Percentiles rank a stretch among this genome's conserved stretches.
phyloP scores from a whole-genome alignment of 2,797 vertebrate species.

The Nyctalus aviator region DNA sequence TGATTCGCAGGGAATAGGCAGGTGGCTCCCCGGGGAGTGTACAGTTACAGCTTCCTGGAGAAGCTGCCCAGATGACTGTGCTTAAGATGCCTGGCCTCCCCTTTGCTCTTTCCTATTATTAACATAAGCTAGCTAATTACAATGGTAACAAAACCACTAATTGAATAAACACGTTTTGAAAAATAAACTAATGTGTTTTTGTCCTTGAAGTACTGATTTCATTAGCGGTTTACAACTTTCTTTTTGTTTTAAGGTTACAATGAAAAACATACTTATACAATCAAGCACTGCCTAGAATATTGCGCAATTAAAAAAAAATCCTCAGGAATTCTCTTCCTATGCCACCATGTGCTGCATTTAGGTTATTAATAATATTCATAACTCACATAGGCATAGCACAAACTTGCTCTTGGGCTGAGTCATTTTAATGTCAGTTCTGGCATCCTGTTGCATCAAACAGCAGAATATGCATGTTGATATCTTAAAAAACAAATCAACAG shows the following conservation, averaged over 20 bases:
- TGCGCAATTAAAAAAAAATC: constrained; percentile 56
- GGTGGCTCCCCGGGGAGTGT: not conserved
- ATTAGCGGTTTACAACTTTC: constrained; percentile 81
- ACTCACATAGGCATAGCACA: not conserved
- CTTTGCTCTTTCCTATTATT: not conserved
- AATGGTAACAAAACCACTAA: constrained; percentile 11
- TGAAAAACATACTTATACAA: constrained; percentile 83
- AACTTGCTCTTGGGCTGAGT: constrained; percentile 37
- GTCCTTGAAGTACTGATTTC: constrained; percentile 77
- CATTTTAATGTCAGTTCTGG: constrained; percentile 18
- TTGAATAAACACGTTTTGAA: constrained; percentile 71
- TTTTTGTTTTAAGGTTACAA: constrained; percentile 76
- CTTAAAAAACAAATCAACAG: constrained; percentile 76
- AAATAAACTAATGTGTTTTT: constrained; percentile 76
- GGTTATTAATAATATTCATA: constrained; percentile 75
- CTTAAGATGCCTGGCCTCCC: not conserved
- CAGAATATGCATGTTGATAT: constrained; percentile 61
- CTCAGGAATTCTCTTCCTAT: constrained; percentile 55
- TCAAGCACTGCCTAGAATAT: constrained; percentile 75
- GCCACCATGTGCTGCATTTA: constrained; percentile 50
- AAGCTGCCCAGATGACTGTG: not conserved
- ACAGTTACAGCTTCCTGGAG: not conserved
- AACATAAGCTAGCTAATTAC: not conserved
- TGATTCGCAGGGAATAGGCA: not conserved
- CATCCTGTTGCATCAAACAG: constrained; percentile 73